These are phyloP conservation scores for Sphenopsis melanotis DNA, from an alignment of 2,797 vertebrate genomes.

Conservation along the genomic window DNA sequence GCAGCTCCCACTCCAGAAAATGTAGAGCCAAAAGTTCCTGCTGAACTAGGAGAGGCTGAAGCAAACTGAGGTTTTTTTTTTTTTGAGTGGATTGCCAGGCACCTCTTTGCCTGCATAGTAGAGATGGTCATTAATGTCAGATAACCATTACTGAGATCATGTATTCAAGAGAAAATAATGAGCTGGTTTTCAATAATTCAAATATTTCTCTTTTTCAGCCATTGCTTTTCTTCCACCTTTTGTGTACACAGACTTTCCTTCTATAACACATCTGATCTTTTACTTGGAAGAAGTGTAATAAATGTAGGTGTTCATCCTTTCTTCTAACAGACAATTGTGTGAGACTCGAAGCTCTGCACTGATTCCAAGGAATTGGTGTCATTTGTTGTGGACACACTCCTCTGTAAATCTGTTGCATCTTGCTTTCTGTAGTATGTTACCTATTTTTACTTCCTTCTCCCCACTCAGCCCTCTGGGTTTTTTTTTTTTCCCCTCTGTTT, in stretches of 20 bases:
- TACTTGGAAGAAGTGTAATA: background rate
- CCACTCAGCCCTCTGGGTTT: accelerated
- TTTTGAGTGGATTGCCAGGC: background rate
- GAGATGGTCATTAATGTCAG: background rate
- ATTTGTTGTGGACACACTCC: background rate
- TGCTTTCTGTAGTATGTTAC: background rate
- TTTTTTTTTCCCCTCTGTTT: background rate
- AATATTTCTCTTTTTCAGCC: background rate
- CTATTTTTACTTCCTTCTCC: background rate
- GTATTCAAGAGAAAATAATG: background rate
- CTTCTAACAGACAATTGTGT: background rate
- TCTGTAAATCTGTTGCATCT: background rate
- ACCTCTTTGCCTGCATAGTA: background rate
- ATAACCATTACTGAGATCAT: background rate
- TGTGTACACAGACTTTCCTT: background rate
- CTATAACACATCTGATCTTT: background rate
- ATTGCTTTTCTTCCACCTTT: background rate
- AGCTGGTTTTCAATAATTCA: background rate
- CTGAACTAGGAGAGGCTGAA: background rate
- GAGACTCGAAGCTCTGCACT: background rate
- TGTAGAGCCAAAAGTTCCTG: background rate
- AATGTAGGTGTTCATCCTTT: background rate
- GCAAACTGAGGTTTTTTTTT: background rate
- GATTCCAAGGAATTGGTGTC: background rate
- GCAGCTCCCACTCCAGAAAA: background rate